Conservation (phyloP, 2,797 vertebrate genomes). For the Microtus obscurus region DNA sequence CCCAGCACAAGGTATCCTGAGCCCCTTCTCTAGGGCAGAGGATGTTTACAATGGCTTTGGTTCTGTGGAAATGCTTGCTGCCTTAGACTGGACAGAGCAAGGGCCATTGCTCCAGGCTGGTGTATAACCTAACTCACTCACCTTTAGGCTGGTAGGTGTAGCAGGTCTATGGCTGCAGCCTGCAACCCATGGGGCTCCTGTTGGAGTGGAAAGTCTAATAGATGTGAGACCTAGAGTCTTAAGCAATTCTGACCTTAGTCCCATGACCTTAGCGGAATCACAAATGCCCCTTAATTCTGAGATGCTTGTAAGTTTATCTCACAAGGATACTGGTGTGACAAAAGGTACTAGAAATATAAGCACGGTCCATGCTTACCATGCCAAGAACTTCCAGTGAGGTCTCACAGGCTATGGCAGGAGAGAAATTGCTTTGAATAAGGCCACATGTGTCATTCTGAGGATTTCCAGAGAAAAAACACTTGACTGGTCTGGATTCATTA, state of each 20-base stretch:
- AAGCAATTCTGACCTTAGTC: neutral
- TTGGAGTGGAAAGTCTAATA: neutral
- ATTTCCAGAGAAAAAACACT: conserved; percentile 31
- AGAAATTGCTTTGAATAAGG: conserved; percentile 12
- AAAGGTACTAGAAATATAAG: neutral
- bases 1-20: neutral
- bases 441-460: neutral
- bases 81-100: neutral
- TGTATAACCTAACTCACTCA: neutral
- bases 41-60: neutral
- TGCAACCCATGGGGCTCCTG: neutral
- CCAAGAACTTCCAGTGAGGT: neutral
- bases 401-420: neutral
- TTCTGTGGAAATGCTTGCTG: neutral
- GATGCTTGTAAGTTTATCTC: neutral
- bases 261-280: neutral
- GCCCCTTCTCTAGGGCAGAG: neutral
- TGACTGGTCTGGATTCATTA: neutral
- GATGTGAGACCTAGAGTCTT: neutral
- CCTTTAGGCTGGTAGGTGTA: neutral
- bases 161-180: neutral
- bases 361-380: neutral
- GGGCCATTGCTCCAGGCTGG: neutral
- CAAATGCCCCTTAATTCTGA: neutral
- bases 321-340: neutral